A percentile compares a stretch with the other conserved stretches of the same genome.
phyloP scores from a whole-genome alignment of 2,113 vertebrate genomes.

The Cnemophilus loriae region DNA sequence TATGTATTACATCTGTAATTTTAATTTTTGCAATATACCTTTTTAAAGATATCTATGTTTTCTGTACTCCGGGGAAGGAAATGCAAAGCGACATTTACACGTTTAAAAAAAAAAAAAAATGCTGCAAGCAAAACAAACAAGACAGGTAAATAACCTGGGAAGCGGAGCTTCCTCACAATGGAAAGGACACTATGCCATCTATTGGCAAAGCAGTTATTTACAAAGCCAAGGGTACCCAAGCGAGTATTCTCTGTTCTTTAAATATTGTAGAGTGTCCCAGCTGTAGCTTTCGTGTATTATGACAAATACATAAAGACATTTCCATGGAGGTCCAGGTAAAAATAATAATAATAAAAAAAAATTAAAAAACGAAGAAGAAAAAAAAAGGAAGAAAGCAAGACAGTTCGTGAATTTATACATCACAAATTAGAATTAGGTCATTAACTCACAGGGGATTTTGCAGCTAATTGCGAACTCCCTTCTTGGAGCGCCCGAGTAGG shows the following conservation, averaged over 20 bases:
- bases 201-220: constrained; percentile 62
- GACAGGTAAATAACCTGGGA: constrained; percentile 42
- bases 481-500: neutral
- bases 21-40: constrained; percentile 75
- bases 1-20: constrained; percentile 78
- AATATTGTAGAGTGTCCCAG: neutral
- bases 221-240: constrained; percentile 11
- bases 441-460: neutral
- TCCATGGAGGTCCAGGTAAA: neutral
- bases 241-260: neutral
- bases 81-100: constrained; percentile 38
- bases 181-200: constrained; percentile 69
- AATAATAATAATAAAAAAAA: too few relatives aligned
- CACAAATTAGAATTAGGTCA: neutral
- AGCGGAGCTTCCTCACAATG: constrained; percentile 15
- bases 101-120: neutral
- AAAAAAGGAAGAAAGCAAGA: neutral
- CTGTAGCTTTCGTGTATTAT: neutral
- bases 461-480: neutral
- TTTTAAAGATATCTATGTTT: constrained; percentile 68
- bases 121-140: constrained; percentile 17
- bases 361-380: fast-evolving
- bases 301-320: neutral
- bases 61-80: constrained; percentile 39
- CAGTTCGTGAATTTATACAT: neutral